Evolutionary conservation across 2,113 vertebrate genomes (phyloP), one percentile per base, ranked within the genome.

Genomic region (Psephotus haematonotus): DNA sequence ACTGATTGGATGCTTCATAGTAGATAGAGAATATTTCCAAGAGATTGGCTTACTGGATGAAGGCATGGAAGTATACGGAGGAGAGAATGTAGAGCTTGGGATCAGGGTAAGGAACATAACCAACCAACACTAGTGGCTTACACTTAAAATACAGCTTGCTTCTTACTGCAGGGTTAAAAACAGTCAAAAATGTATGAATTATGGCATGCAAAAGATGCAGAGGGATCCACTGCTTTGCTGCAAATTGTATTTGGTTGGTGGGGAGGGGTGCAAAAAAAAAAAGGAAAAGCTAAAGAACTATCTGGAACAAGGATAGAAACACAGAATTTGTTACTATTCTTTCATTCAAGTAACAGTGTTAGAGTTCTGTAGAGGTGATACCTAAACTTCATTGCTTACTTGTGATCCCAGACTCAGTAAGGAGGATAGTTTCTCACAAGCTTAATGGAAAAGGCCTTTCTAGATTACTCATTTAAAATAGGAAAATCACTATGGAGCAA

Each of bases 1-100:
- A n/a, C 97, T 99, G 98, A 99, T 99, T 96, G 99, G 99, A 95
- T 99, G 99, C 98, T 99, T 99, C 89, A 99, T 99, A 95, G 99
- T 99, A 97, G 99, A 99, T 78, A 98, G 99, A 95, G 98, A 99
- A 81, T 99, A 99, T 95, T 99, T 99, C 97, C 99, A 99, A 82
- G 99, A 99, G 98, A 99, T 99, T 37, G 99, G 99, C 63, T 97
- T 99, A 62, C 96, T 99, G 92, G 99, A 99, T 63, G 99, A 99
- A 97, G 99, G 99, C 88, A 99, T 99, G 99, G 99, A 99, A 96
- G 98, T 99, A 44, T 99, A 99, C 0, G 99, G 99, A 59, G 99
- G 99, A 79, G 99, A 99, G 93, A 99, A 99, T 23, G 99, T 99
- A 55, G 99, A 99, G 97, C 99, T 99, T 0, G 99, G 99, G 37